phyloP scores from a whole-genome alignment of 1,140 invertebrate species.

The Psilanteris sp. region DNA sequence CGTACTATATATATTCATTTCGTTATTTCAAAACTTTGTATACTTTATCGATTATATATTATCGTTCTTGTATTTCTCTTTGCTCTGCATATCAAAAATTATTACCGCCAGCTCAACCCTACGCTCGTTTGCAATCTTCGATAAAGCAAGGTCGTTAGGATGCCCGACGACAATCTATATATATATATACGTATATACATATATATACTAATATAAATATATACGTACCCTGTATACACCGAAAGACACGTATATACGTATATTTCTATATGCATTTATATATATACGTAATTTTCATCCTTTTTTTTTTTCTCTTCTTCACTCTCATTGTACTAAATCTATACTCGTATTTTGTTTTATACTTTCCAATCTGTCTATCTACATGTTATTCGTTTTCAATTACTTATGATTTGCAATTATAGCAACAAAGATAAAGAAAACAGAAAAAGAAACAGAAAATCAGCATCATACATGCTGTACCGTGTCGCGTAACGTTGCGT shows the following conservation, averaged over 20 bases:
- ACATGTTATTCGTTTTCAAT: slow-evolving; percentile 7
- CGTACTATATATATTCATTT: slow-evolving; percentile 57
- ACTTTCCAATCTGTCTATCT: too few species aligned
- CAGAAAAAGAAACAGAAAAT: slow-evolving; percentile 6
- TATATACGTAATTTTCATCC: too few species aligned
- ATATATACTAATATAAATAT: too few species aligned
- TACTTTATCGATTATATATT: slow-evolving; percentile 75
- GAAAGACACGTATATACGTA: too few species aligned
- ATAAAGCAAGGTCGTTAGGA: slow-evolving; percentile 69
- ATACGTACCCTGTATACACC: too few species aligned
- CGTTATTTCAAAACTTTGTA: slow-evolving; percentile 57
- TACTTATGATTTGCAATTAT: slow-evolving; percentile 3
- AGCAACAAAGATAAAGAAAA: slow-evolving; percentile 33
- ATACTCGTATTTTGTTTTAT: too few species aligned
- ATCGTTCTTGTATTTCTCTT: slow-evolving; percentile 75
- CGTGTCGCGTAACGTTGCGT: slow-evolving; percentile 32
- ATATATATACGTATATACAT: too few species aligned
- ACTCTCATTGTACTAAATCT: slow-evolving; percentile 1
- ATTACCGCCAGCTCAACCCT: slow-evolving; percentile 65
- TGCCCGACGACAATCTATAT: slow-evolving; percentile 64
- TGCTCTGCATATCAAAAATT: slow-evolving; percentile 76
- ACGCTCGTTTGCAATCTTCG: slow-evolving; percentile 69
- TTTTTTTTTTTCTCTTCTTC: slow-evolving; percentile 4
- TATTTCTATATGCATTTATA: too few species aligned
- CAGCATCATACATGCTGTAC: neutral